Evolutionary conservation across 2,888 invertebrate species (phyloP).

Genomic region (Drosophila fungiperda): DNA sequence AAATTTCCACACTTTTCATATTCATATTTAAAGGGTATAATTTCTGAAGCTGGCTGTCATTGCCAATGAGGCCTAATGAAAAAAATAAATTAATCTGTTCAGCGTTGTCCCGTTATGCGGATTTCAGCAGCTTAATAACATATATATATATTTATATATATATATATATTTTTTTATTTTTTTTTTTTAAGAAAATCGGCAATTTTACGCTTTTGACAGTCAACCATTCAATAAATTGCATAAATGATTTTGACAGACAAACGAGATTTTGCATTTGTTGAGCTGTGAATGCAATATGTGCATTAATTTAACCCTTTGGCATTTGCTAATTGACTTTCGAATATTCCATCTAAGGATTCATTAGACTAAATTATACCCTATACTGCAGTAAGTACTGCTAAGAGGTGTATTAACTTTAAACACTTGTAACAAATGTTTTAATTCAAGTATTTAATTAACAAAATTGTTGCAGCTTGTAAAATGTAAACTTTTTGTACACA

Average conservation of each 20-base stretch:
- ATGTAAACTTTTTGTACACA: neutral
- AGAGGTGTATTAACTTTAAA: neutral
- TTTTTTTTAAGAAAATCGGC: conserved; percentile 1
- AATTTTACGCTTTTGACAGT: neutral
- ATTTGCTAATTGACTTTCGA: conserved; percentile 20
- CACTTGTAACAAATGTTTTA: too few species aligned
- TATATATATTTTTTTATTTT: too few species aligned
- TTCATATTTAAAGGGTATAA: neutral
- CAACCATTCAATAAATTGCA: conserved; percentile 5
- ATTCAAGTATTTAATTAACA: neutral
- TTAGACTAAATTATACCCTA: neutral
- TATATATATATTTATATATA: neutral
- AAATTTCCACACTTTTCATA: too few species aligned
- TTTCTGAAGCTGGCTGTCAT: conserved; percentile 7
- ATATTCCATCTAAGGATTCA: neutral
- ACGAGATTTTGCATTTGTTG: neutral
- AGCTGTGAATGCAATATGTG: neutral
- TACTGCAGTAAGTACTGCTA: neutral
- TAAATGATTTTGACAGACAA: neutral
- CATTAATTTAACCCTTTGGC: neutral
- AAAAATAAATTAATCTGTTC: conserved; percentile 21
- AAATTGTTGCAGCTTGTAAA: neutral
- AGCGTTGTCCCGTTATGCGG: conserved; percentile 2
- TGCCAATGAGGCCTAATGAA: neutral
- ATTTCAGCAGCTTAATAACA: neutral